Conservation (phyloP, 2,113 vertebrate genomes). For the Alces alces region DNA sequence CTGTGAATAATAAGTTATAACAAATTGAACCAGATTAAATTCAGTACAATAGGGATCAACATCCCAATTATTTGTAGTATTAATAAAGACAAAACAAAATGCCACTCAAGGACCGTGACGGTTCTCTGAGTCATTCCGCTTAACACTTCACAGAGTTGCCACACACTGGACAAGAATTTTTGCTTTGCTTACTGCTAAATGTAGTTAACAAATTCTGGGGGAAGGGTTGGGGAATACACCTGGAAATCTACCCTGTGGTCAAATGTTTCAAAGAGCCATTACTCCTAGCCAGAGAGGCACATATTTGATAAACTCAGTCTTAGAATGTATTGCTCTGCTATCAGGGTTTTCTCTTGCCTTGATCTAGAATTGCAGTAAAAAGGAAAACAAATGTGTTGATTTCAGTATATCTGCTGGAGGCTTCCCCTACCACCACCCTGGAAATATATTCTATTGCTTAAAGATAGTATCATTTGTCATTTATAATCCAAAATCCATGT, state of each 20-base stretch:
- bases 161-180: not conserved
- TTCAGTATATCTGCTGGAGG: conserved; percentile 13
- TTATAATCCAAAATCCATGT: conserved; percentile 55
- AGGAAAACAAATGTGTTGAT: conserved; percentile 55
- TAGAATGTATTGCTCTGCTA: conserved; percentile 40
- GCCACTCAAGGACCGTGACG: not conserved
- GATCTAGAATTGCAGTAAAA: conserved; percentile 61
- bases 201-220: conserved; percentile 27
- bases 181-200: conserved; percentile 54
- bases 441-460: conserved; percentile 56
- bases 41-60: not conserved
- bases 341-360: conserved; percentile 45
- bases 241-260: conserved; percentile 19
- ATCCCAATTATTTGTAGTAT: not conserved
- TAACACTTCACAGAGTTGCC: not conserved
- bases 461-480: conserved; percentile 64
- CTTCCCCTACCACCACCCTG: not conserved
- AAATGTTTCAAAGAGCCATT: conserved; percentile 67
- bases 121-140: not conserved
- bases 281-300: not conserved
- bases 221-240: not conserved
- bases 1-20: not conserved
- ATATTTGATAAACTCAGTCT: conserved; percentile 50
- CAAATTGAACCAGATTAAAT: not conserved
- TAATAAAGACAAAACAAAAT: not conserved